Evolutionary conservation across 1,140 invertebrate genomes (phyloP).

Genomic region (Drosophila elegans): DNA sequence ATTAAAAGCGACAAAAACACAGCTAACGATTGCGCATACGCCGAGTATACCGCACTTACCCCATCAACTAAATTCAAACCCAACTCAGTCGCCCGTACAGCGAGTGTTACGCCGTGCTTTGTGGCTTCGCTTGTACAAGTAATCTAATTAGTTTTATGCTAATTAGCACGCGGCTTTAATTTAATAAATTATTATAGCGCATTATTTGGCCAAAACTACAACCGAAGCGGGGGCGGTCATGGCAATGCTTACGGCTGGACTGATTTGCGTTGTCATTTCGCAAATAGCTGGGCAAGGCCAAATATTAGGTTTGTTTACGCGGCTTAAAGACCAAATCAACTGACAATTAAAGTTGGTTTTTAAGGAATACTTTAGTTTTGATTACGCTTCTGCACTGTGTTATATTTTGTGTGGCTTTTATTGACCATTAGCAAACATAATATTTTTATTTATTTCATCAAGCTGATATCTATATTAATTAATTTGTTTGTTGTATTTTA

Average conservation of each 20-base stretch:
- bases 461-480: too few relatives aligned
- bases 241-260: constrained; percentile 30
- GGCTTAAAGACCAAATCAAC: constrained; percentile 7
- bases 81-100: constrained; percentile 10
- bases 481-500: too few relatives aligned
- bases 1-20: constrained; percentile 70
- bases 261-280: constrained; percentile 48
- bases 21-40: constrained; percentile 72
- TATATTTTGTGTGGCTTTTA: too few relatives aligned
- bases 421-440: too few relatives aligned
- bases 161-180: constrained; percentile 79
- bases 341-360: background rate
- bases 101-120: constrained; percentile 57
- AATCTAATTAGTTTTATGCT: constrained; percentile 84
- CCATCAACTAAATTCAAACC: constrained; percentile 10
- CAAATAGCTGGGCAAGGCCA: constrained; percentile 37
- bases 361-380: background rate
- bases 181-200: constrained; percentile 81
- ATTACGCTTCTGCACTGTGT: too few relatives aligned
- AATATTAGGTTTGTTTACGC: constrained; percentile 19
- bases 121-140: constrained; percentile 76
- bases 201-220: constrained; percentile 68
- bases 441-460: too few relatives aligned
- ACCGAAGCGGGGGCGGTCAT: background rate
- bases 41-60: constrained; percentile 43